phyloP scores from a whole-genome alignment of 2,888 invertebrate species.

The Stenoptilia bipunctidactyla region DNA sequence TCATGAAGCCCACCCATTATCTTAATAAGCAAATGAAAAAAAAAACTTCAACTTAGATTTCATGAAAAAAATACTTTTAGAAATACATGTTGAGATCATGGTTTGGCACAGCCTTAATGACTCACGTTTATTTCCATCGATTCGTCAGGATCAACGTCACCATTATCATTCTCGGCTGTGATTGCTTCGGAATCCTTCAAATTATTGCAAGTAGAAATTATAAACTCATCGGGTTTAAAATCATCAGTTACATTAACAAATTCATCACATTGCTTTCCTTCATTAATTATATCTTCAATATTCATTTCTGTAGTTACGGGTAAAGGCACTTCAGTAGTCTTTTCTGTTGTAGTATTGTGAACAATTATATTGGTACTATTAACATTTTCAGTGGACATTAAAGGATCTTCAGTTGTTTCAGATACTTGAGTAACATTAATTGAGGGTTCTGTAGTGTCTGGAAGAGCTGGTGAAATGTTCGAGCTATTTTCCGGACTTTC shows the following conservation, averaged over 20 bases:
- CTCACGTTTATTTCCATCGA: too few relatives aligned
- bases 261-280: conserved; percentile 9
- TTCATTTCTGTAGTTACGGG: conserved; percentile 4
- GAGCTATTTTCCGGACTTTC: neutral
- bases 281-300: too few relatives aligned
- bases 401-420: conserved; percentile 25
- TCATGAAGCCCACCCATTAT: too few relatives aligned
- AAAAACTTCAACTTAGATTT: too few relatives aligned
- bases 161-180: too few relatives aligned
- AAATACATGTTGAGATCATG: too few relatives aligned
- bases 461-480: conserved; percentile 22
- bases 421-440: conserved; percentile 18
- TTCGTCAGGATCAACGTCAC: too few relatives aligned
- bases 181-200: too few relatives aligned
- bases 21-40: too few relatives aligned
- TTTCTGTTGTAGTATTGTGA: conserved; percentile 10
- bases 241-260: conserved; percentile 28
- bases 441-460: conserved; percentile 15
- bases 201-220: neutral
- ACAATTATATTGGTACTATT: conserved; percentile 14
- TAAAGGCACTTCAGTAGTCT: conserved; percentile 12
- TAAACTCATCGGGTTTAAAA: conserved; percentile 3
- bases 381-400: conserved; percentile 18
- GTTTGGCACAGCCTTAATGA: too few relatives aligned
- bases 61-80: too few relatives aligned